A percentile compares a stretch with the other conserved stretches of the same genome.
Evolutionary conservation across 2,888 invertebrate species (phyloP).

Genomic region (Nudaria mundana): DNA sequence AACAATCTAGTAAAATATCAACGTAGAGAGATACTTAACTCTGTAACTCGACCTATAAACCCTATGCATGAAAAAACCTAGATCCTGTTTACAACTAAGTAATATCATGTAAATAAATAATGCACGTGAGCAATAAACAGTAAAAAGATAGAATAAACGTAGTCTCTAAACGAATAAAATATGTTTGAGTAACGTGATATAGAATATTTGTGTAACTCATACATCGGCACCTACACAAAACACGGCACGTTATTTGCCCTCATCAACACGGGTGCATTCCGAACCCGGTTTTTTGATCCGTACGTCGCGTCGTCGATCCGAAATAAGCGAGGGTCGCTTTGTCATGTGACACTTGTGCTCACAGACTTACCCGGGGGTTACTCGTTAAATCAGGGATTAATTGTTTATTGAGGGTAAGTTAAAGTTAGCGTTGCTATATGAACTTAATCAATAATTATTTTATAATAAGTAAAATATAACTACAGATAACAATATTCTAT

Average conservation of each 20-base stretch:
- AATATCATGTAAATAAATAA: too few species aligned
- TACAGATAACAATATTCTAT: slow-evolving; percentile 7
- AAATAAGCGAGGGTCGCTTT: slow-evolving; percentile 67
- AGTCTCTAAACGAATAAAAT: not conserved
- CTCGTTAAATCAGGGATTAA: slow-evolving; percentile 66
- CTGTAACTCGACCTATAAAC: too few species aligned
- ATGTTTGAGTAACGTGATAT: not conserved
- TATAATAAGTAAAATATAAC: too few species aligned
- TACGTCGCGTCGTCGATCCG: slow-evolving; percentile 66
- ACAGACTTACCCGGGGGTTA: slow-evolving; percentile 64
- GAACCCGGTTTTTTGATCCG: slow-evolving; percentile 70
- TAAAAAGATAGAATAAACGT: too few species aligned
- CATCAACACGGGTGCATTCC: slow-evolving; percentile 67
- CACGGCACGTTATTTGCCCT: slow-evolving; percentile 37
- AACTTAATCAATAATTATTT: slow-evolving; percentile 30
- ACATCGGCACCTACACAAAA: slow-evolving; percentile 9
- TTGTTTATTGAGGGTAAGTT: slow-evolving; percentile 55
- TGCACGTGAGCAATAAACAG: too few species aligned
- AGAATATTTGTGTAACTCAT: slow-evolving; percentile 4
- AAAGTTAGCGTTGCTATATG: slow-evolving; percentile 30
- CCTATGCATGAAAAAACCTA: too few species aligned
- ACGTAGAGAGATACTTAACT: too few species aligned
- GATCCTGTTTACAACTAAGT: too few species aligned
- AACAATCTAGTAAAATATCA: too few species aligned
- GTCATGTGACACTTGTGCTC: slow-evolving; percentile 78